Base-by-base conservation (phyloP, 1,140 invertebrate species). In the Meloidogyne hapla region DNA sequence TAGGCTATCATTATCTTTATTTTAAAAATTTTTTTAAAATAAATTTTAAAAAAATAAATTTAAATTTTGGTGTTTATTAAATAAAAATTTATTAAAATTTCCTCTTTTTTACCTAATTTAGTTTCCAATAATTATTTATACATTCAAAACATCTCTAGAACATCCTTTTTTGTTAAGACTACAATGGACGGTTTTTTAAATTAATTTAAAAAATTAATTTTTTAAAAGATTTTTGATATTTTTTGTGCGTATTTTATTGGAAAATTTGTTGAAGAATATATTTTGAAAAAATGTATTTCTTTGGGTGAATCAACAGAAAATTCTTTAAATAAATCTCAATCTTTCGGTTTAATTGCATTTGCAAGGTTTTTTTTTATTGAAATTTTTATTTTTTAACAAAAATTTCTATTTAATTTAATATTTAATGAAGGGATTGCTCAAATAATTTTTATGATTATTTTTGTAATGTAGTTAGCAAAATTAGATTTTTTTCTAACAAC, bases 71-170 rank as follows among this genome's bases (percentile, higher is more conserved):
- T n/a, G n/a, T 33, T 33, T 33, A 0, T 33, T 33, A 6, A 33
- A 6, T 33, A 33, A 33, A 33, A 33, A 6, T 33, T 33, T 33
- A 33, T 6, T 8, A 33, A 33, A 33, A 33, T 33, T n/a, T 33
- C 13, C 12, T 48, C 0, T 48, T n/a, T n/a, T 26, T 9, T 13
- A 66, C 9, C 12, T 23, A 38, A 73, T 82, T 77, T 71, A 84
- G 83, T 70, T 76, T 56, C 83, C 83, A 1, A 23, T 84, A 12
- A 63, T 85, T 25, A 64, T 83, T 26, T 63, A 77, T 23, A 9
- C 74, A 2, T 82, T 84, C 21, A 63, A 72, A 33, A 23, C 64
- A 28, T 45, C 67, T 40, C 10, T 79, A 6, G 64, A 73, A 13
- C 42, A 25, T 64, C 15, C 66, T 15, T 13, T 70, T 33, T 38